Percentiles rank a stretch among this genome's conserved stretches.
Evolutionary conservation across 2,797 vertebrate species (phyloP).

Genomic region (Loriculus beryllinus): DNA sequence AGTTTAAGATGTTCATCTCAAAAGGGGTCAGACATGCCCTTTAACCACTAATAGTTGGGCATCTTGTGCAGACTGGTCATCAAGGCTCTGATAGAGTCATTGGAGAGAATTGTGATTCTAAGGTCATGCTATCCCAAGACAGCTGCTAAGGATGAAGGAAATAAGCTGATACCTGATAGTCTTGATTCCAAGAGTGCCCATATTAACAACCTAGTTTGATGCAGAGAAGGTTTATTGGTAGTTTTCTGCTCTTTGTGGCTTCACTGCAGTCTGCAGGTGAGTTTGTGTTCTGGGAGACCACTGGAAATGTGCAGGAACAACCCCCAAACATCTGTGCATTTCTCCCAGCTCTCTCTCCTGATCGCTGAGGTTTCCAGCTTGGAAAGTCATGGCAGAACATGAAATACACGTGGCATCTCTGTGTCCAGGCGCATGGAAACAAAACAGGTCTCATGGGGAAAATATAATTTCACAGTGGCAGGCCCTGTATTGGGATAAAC

Average conservation of each 20-base stretch:
- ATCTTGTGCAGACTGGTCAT: background rate
- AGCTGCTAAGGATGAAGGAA: background rate
- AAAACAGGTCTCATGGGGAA: constrained; percentile 44
- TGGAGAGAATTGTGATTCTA: background rate
- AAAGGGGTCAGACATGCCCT: background rate
- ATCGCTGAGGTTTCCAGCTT: background rate
- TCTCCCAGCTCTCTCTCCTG: background rate
- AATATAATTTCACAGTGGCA: constrained; percentile 55
- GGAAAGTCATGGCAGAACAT: background rate
- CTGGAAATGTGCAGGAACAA: background rate
- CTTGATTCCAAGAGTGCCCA: background rate
- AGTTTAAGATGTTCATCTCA: background rate
- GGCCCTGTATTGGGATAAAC: constrained; percentile 14
- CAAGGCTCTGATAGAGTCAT: background rate
- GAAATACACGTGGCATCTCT: constrained; percentile 28
- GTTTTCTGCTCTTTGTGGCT: background rate
- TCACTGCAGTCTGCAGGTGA: background rate
- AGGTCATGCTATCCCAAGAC: background rate
- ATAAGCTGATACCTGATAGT: background rate
- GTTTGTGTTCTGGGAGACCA: background rate
- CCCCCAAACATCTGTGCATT: background rate
- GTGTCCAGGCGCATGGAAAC: background rate
- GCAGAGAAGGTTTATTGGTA: background rate
- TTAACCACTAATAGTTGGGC: background rate
- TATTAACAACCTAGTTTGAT: background rate